Evolutionary conservation across 2,113 vertebrate species (phyloP), one percentile per base, ranked within the genome.

Genomic region (Rutilus rutilus): DNA sequence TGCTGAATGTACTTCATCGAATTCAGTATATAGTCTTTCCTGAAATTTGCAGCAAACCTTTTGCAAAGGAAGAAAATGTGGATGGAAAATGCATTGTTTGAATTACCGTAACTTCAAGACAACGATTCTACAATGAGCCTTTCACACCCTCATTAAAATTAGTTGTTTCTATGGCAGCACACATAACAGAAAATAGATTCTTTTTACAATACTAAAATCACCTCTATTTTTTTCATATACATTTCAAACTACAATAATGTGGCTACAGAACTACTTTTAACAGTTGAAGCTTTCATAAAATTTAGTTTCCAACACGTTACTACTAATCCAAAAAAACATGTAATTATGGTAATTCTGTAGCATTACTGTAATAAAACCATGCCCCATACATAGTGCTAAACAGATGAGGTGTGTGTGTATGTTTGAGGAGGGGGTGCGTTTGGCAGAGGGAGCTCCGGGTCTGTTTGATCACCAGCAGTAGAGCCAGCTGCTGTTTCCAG

Each of bases 401-500:
- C 57, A 23, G 64, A 54, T 42, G 57, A 69, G 85, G 14, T 52
- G 73, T 75, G 54, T 62, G 45, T 78, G 36, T 50, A 27, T 60
- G 27, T 36, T 11, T 23, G 84, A 10, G 45, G 45, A 42, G 76
- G 21, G 57, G 17, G 76, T 27, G 85, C 8, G 30, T 73, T 87
- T 85, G 89, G 82, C 89, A 85, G 78, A 83, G 83, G 65, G 36
- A 47, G 50, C 78, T 62, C 42, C 33, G 25, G 71, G 59, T 82
- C 77, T 88, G 89, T 87, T 87, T 88, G 84, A 89, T 89, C 86
- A 82, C 39, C 78, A 62, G 47, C 62, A 83, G 47, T 73, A 86
- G 52, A 85, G 60, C 86, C 87, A 88, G 86, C 89, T 86, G 89
- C 81, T 78, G 80, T 59, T 84, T 89, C 88, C 82, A 78, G 3